phyloP scores from a whole-genome alignment of 2,888 invertebrate genomes.

The Drosophila parthenogenetica region DNA sequence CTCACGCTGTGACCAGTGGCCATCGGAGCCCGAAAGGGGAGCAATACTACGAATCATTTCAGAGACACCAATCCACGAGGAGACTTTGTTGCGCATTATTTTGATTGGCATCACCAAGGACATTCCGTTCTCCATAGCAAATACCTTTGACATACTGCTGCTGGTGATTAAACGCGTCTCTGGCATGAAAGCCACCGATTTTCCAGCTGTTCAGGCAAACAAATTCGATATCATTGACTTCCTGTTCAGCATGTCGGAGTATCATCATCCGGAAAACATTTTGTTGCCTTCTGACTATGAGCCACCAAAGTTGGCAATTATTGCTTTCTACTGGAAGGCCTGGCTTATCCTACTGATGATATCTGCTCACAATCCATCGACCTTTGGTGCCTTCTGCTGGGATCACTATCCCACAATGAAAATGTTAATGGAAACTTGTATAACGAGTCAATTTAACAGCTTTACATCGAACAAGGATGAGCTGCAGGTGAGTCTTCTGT shows the following conservation, averaged over 20 bases:
- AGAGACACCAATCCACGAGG: constrained; percentile 95
- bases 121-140: constrained; percentile 91
- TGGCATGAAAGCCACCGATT: constrained; percentile 90
- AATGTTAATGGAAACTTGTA: constrained; percentile 97
- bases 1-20: constrained; percentile 94
- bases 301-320: constrained; percentile 95
- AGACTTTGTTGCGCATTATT: constrained; percentile 92
- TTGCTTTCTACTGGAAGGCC: constrained; percentile 97
- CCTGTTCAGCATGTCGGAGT: constrained; percentile 95
- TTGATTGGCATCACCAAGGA: constrained; percentile 91
- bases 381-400: constrained; percentile 95
- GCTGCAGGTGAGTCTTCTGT: constrained; percentile 85
- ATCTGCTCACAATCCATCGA: constrained; percentile 95
- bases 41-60: constrained; percentile 92
- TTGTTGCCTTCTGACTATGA: constrained; percentile 92
- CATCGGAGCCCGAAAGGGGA: constrained; percentile 94
- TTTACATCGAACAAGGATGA: constrained; percentile 88
- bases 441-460: constrained; percentile 90
- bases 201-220: constrained; percentile 90
- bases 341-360: constrained; percentile 95
- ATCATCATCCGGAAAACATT: constrained; percentile 97
- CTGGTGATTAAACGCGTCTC: constrained; percentile 94
- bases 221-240: constrained; percentile 95
- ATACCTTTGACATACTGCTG: constrained; percentile 94
- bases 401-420: constrained; percentile 95